Base-by-base conservation (phyloP, 1,140 invertebrate species). In the Vollenhovia emeryi region DNA sequence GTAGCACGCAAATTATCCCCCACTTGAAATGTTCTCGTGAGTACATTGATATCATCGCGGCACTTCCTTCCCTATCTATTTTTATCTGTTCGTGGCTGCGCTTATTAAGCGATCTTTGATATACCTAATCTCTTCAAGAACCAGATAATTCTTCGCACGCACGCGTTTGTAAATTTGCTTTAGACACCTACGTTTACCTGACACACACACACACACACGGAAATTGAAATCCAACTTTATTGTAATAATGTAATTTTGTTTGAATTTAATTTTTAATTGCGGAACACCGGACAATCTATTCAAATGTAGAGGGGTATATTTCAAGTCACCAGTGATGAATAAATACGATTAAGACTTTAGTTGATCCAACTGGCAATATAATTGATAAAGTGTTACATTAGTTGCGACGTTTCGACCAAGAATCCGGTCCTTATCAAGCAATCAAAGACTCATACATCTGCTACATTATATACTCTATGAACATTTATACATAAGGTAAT, bases 71-170 rank as follows among this genome's bases (percentile, higher is more conserved):
- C 36, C 9, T n/a, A 40, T 69, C 36, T 82, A 57, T 73, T 71
- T 71, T 82, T 59, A 45, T 82, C 36, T 40, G 18, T 36, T 71
- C 18, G 66, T 30, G 9, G 11, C 21, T 27, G 59, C 40, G 13
- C 15, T 64, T 78, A 55, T 79, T 79, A 68, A 21, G 18, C 27
- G 45, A 68, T 66, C 5, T 36, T 68, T 13, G 27, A 48, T 60
- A 76, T 7, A 15, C 5, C 0, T 78, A 50, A 15, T 66, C 21
- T 4, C 8, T 66, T 66, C 8, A 52, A 79, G 45, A 48, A 15
- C 3, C 5, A 66, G 30, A 57, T 9, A 11, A 6, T 40, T 66
- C 5, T 40, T 75, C 24, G 40, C 21, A 27, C 7, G 2, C 45
- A 48, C 13, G n/a, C 13, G 13, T 78, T 48, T 36, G 18, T n/a